These are phyloP conservation scores for Brachionus sp. DNA, from an alignment of 1,140 invertebrate species.

Conservation along the genomic window DNA sequence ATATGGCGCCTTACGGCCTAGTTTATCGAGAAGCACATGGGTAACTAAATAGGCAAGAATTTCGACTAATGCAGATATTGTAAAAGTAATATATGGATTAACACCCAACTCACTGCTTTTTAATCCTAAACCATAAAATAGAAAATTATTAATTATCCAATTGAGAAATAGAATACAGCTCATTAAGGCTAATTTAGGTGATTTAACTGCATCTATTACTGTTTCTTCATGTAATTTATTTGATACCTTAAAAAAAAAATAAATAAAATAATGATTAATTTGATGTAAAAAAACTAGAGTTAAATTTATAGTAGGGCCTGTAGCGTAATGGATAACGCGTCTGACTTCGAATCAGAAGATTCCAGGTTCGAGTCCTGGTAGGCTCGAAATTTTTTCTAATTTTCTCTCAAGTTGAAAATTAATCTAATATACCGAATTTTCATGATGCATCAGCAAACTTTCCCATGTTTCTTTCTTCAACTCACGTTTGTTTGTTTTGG, in stretches of 20 bases:
- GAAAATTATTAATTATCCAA: slow-evolving; percentile 36
- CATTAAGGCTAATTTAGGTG: not conserved
- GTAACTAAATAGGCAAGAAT: slow-evolving; percentile 1
- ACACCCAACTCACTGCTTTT: slow-evolving; percentile 30
- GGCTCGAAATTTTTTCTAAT: not conserved
- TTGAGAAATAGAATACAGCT: slow-evolving; percentile 13
- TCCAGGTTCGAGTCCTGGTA: slow-evolving; percentile 25
- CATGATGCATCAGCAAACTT: not conserved
- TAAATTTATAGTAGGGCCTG: not conserved
- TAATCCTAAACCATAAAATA: slow-evolving; percentile 44
- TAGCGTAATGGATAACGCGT: slow-evolving; percentile 7
- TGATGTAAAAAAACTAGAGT: no score
- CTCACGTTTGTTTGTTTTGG: slow-evolving; percentile 49
- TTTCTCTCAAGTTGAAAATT: not conserved
- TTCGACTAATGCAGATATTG: slow-evolving; percentile 20
- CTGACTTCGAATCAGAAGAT: slow-evolving; percentile 27
- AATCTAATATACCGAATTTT: not conserved
- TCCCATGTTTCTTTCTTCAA: slow-evolving; percentile 19
- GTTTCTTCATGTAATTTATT: slow-evolving; percentile 7
- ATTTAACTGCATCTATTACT: not conserved
- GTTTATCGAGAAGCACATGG: slow-evolving; percentile 8
- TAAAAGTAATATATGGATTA: slow-evolving; percentile 30
- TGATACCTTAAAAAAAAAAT: not conserved
- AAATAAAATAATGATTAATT: not conserved
- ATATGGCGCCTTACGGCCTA: slow-evolving; percentile 31